Evolutionary conservation across 2,797 vertebrate species (phyloP).

Genomic region (Phataginus tetradactyla): DNA sequence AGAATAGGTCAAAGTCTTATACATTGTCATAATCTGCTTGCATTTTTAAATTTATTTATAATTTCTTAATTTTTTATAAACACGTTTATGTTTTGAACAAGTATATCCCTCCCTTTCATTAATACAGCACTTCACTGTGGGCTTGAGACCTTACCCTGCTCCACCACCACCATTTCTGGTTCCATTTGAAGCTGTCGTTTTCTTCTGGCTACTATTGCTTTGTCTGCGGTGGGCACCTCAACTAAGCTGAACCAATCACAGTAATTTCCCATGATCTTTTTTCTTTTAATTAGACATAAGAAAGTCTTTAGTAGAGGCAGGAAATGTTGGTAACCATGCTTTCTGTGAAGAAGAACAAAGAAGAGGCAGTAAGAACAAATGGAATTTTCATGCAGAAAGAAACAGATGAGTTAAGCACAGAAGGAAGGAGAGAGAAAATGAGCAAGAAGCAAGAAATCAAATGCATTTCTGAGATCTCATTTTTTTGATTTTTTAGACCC

Average conservation of each 20-base stretch:
- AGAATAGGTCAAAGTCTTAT: not conserved
- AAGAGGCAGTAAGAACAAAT: not conserved
- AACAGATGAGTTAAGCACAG: not conserved
- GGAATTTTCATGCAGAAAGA: not conserved
- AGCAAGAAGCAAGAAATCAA: not conserved
- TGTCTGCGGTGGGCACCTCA: not conserved
- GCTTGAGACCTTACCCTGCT: not conserved
- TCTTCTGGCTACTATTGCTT: not conserved
- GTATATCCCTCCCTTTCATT: not conserved
- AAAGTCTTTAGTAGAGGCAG: not conserved
- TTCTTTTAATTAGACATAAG: not conserved
- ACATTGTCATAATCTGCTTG: not conserved
- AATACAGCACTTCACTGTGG: not conserved
- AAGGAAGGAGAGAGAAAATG: not conserved
- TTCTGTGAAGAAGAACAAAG: not conserved
- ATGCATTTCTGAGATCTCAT: not conserved
- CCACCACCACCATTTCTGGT: not conserved
- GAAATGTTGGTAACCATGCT: not conserved
- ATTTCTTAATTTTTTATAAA: not conserved
- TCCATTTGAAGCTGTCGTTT: not conserved
- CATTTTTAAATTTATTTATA: not conserved
- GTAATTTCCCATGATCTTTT: not conserved
- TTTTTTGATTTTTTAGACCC: not conserved
- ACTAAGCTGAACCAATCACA: not conserved
- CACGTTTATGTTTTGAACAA: not conserved